phyloP scores from a whole-genome alignment of 2,888 invertebrate species.

The Hirtodrosophila cameraria region DNA sequence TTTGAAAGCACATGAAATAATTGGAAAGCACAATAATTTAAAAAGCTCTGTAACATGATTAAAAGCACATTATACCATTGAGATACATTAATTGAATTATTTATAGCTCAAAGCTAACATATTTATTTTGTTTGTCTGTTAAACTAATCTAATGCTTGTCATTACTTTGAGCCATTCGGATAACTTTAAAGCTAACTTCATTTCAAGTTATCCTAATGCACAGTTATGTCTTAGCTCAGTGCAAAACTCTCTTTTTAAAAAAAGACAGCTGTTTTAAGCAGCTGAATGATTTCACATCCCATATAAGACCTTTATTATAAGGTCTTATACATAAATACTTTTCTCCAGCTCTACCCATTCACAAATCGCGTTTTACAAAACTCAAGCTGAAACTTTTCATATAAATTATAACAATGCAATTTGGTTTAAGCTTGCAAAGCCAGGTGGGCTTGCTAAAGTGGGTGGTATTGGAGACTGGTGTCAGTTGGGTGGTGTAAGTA shows the following conservation, averaged over 20 bases:
- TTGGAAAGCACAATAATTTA: too few relatives aligned
- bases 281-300: constrained; percentile 33
- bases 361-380: constrained; percentile 22
- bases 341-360: constrained; percentile 7
- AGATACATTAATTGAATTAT: too few relatives aligned
- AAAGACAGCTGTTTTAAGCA: constrained; percentile 11
- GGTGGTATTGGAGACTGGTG: background rate
- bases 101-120: background rate
- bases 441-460: constrained; percentile 22
- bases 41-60: too few relatives aligned
- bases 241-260: background rate
- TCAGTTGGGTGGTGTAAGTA: background rate
- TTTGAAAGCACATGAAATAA: too few relatives aligned
- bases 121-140: background rate
- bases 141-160: too few relatives aligned
- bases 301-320: background rate
- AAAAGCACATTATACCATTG: background rate
- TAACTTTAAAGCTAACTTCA: too few relatives aligned
- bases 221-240: too few relatives aligned
- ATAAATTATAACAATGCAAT: constrained; percentile 72
- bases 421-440: constrained; percentile 41
- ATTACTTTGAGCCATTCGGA: too few relatives aligned
- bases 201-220: too few relatives aligned
- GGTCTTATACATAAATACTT: too few relatives aligned
- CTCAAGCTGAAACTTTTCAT: constrained; percentile 64